These are phyloP conservation scores for Peromyscus melanophrys DNA, from an alignment of 2,797 vertebrate genomes.

Conservation along the genomic window DNA sequence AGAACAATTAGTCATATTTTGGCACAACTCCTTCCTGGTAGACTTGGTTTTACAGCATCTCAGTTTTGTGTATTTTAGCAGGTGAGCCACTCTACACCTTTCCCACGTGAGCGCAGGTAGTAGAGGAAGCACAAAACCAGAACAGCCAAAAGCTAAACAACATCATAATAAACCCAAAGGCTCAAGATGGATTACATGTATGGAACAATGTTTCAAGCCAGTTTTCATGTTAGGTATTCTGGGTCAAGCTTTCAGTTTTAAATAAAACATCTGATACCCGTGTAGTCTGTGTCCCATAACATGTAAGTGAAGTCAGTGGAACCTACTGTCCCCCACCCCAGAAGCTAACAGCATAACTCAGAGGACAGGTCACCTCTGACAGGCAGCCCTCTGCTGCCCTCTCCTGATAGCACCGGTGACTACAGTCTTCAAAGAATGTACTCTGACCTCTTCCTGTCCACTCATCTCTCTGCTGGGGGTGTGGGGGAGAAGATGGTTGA, in stretches of 20 bases:
- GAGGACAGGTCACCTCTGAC: not conserved
- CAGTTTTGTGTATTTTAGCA: not conserved
- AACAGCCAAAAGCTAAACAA: not conserved
- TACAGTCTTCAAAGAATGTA: not conserved
- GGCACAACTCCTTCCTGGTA: not conserved
- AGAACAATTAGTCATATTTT: not conserved
- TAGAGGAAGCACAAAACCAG: not conserved
- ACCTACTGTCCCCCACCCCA: not conserved
- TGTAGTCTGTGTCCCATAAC: not conserved
- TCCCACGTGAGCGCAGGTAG: not conserved
- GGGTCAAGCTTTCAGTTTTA: not conserved
- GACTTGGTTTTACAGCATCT: not conserved
- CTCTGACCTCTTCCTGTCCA: not conserved
- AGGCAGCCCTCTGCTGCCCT: not conserved
- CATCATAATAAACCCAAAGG: not conserved
- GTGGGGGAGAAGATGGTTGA: rapidly evolving
- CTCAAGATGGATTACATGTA: not conserved
- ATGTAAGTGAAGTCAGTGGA: not conserved
- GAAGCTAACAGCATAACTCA: not conserved
- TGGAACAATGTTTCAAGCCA: not conserved
- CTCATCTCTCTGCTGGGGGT: not conserved
- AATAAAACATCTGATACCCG: not conserved
- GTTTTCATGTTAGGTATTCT: not conserved
- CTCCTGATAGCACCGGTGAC: not conserved
- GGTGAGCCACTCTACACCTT: not conserved